phyloP scores from a whole-genome alignment of 2,888 invertebrate genomes.

The Drosophila meridionalis region DNA sequence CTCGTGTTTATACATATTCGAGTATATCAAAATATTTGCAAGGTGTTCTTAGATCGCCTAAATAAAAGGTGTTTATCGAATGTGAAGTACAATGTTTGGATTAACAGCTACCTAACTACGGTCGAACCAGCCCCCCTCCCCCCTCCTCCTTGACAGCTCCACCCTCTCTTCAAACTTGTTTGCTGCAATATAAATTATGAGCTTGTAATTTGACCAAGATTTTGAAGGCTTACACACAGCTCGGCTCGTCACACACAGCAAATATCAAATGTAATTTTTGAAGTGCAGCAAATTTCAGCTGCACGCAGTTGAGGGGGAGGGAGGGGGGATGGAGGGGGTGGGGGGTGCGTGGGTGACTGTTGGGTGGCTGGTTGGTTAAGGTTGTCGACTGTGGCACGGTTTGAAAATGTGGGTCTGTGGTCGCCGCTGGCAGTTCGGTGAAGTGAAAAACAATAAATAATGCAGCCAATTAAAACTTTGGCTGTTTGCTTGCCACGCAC shows the following conservation, averaged over 20 bases:
- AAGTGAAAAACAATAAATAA: slow-evolving; percentile 81
- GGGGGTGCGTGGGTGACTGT: neutral
- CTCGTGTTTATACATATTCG: neutral
- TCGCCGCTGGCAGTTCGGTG: slow-evolving; percentile 65
- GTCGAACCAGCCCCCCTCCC: neutral
- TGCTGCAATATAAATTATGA: slow-evolving; percentile 21
- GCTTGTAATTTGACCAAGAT: slow-evolving; percentile 54
- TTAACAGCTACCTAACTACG: neutral
- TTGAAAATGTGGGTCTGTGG: slow-evolving; percentile 46
- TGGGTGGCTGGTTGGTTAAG: neutral
- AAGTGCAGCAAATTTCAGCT: slow-evolving; percentile 31
- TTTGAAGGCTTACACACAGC: slow-evolving; percentile 34
- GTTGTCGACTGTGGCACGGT: slow-evolving; percentile 11
- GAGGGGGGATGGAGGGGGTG: too few relatives aligned
- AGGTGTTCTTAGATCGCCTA: slow-evolving; percentile 3
- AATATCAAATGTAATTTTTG: slow-evolving; percentile 71
- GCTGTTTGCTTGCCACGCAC: slow-evolving; percentile 68
- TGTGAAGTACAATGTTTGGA: slow-evolving; percentile 2
- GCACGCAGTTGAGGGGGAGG: neutral
- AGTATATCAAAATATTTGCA: slow-evolving; percentile 10
- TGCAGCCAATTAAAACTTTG: slow-evolving; percentile 80
- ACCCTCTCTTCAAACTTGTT: neutral
- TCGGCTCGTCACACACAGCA: slow-evolving; percentile 35
- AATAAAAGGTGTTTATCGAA: slow-evolving; percentile 14
- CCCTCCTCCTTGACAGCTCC: neutral